phyloP scores from a whole-genome alignment of 2,113 vertebrate species.

The Quiscalus mexicanus region DNA sequence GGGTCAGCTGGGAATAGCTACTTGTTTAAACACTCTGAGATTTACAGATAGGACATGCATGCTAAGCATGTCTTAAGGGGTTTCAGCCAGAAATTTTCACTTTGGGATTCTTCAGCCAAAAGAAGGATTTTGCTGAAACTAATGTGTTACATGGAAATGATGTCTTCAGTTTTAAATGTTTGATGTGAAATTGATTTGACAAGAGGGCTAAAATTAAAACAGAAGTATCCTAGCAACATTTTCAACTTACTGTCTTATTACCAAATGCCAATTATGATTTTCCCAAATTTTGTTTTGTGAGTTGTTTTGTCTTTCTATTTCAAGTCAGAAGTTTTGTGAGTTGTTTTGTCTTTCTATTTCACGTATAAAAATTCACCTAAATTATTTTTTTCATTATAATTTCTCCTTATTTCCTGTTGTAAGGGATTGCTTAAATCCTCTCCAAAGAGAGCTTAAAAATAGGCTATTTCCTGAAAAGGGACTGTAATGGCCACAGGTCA shows the following conservation, averaged over 20 bases:
- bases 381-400: neutral
- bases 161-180: neutral
- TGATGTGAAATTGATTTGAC: neutral
- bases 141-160: neutral
- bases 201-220: neutral
- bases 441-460: neutral
- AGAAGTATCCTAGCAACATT: neutral
- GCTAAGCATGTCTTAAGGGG: neutral
- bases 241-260: neutral
- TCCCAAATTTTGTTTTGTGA: neutral
- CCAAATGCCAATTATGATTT: neutral
- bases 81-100: neutral
- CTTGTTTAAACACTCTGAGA: conserved; percentile 4
- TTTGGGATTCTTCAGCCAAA: neutral
- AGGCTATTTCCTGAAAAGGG: neutral
- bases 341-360: neutral
- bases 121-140: neutral
- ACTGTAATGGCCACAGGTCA: neutral
- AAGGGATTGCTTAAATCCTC: neutral
- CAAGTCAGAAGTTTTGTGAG: neutral
- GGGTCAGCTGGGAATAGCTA: neutral
- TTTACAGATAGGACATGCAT: neutral
- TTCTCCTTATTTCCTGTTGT: neutral
- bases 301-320: neutral
- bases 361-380: neutral